Evolutionary conservation across 2,113 vertebrate species (phyloP).

Genomic region (Percopsis transmontana): DNA sequence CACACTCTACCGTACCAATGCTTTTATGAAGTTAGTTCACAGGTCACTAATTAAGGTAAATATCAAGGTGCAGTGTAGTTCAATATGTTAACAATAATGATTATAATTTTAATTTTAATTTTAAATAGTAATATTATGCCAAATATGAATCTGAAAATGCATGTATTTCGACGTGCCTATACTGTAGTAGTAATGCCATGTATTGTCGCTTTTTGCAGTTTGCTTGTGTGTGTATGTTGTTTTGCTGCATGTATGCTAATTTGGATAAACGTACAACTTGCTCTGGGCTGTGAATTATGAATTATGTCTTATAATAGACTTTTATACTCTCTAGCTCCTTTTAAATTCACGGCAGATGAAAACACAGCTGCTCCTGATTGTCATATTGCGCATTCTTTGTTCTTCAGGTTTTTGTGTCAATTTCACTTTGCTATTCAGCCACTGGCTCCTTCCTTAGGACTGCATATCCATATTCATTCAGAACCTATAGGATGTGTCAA

Average conservation of each 20-base stretch:
- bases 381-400: constrained; percentile 56
- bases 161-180: constrained; percentile 10
- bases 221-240: constrained; percentile 8
- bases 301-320: constrained; percentile 58
- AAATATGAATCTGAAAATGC: too few relatives aligned
- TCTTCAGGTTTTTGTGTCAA: constrained; percentile 43
- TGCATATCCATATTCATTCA: constrained; percentile 73
- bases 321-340: constrained; percentile 52
- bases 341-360: constrained; percentile 68
- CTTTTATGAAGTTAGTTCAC: too few relatives aligned
- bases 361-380: constrained; percentile 62
- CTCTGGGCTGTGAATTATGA: constrained; percentile 70
- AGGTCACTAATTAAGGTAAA: too few relatives aligned
- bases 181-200: constrained; percentile 17
- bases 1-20: too few relatives aligned
- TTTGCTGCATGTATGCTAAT: constrained; percentile 61
- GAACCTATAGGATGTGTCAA: constrained; percentile 78
- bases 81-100: too few relatives aligned
- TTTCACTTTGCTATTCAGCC: constrained; percentile 74
- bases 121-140: too few relatives aligned
- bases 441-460: constrained; percentile 67
- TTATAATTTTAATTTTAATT: too few relatives aligned
- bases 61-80: too few relatives aligned
- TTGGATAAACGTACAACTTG: constrained; percentile 67
- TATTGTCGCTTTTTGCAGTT: constrained; percentile 15